phyloP scores from a whole-genome alignment of 2,888 invertebrate species.

The Neuroscelio doddi region DNA sequence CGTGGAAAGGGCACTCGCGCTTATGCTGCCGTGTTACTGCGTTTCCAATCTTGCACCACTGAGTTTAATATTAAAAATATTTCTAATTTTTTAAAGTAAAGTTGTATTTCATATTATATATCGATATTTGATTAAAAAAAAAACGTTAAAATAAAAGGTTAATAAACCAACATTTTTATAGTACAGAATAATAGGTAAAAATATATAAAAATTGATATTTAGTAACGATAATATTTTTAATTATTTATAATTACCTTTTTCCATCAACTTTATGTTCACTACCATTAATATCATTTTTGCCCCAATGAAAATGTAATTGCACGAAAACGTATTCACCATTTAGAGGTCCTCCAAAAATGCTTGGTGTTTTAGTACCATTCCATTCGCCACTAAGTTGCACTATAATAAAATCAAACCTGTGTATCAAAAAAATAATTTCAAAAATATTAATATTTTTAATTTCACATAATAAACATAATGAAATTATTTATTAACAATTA shows the following conservation, averaged over 20 bases:
- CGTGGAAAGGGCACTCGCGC: too few species aligned
- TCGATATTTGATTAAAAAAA: too few species aligned
- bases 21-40: too few species aligned
- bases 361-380: constrained; percentile 73
- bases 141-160: too few species aligned
- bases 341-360: constrained; percentile 78
- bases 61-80: too few species aligned
- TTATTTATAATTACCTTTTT: constrained; percentile 1
- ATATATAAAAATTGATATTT: too few species aligned
- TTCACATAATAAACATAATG: background rate
- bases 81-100: background rate
- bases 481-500: too few species aligned
- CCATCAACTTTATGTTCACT: constrained; percentile 77
- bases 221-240: background rate
- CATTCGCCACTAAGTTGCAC: constrained; percentile 48
- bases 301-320: constrained; percentile 88
- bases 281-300: constrained; percentile 80
- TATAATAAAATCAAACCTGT: constrained; percentile 9
- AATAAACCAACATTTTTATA: too few species aligned
- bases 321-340: constrained; percentile 78
- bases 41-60: too few species aligned
- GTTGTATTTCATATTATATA: background rate
- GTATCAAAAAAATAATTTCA: background rate
- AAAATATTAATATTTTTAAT: background rate
- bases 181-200: too few species aligned